Evolutionary conservation across 2,797 vertebrate species (phyloP).

Genomic region (Calcarius lapponicus): DNA sequence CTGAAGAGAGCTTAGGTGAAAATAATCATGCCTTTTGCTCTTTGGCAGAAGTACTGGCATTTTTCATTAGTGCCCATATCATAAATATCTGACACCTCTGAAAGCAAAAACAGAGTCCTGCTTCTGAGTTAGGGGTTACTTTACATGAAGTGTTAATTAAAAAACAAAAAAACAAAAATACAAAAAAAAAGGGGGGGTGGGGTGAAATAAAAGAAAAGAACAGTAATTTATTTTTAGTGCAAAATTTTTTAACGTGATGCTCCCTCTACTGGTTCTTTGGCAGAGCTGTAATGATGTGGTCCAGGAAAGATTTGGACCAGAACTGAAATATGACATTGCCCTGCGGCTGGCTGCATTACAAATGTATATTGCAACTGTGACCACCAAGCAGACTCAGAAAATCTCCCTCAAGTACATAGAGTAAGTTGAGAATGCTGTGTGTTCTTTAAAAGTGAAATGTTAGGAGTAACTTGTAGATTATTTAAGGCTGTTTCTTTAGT

Average conservation of each 20-base stretch:
- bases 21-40: neutral
- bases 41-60: neutral
- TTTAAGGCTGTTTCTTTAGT: neutral
- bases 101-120: neutral
- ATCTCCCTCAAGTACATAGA: conserved; percentile 98
- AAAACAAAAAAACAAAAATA: no score
- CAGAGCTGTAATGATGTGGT: conserved; percentile 99
- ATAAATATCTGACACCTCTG: neutral
- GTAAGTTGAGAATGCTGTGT: conserved; percentile 80
- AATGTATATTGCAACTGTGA: conserved; percentile 97
- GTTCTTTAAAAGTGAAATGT: neutral
- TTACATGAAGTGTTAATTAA: neutral
- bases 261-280: conserved; percentile 78
- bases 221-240: neutral
- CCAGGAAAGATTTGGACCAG: conserved; percentile 94
- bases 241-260: conserved; percentile 66
- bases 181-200: rapidly evolving
- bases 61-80: neutral
- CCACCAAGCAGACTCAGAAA: conserved; percentile 97
- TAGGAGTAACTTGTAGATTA: neutral
- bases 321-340: conserved; percentile 96
- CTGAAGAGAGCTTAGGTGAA: neutral
- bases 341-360: conserved; percentile 93
- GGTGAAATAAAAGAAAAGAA: rapidly evolving
- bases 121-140: neutral